phyloP scores from a whole-genome alignment of 2,888 invertebrate genomes.

The Noctuana brunneofusca region DNA sequence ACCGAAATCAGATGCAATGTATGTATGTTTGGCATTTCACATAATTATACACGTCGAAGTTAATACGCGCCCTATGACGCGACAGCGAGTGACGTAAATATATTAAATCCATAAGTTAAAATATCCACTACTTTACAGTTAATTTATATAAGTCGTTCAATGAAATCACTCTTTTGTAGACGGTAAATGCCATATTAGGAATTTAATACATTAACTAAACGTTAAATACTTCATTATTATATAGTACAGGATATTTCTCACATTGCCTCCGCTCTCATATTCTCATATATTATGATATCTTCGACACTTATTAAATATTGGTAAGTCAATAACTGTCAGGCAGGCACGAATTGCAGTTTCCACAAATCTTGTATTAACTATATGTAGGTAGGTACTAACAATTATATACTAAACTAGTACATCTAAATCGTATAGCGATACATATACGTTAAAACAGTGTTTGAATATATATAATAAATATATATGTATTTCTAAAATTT shows the following conservation, averaged over 20 bases:
- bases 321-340: slow-evolving; percentile 55
- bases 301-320: slow-evolving; percentile 58
- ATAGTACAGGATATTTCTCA: slow-evolving; percentile 54
- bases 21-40: slow-evolving; percentile 70
- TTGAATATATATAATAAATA: slow-evolving; percentile 52
- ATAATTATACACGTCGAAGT: slow-evolving; percentile 52
- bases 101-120: slow-evolving; percentile 62
- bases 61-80: slow-evolving; percentile 41
- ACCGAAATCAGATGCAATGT: slow-evolving; percentile 56
- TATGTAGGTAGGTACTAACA: slow-evolving; percentile 41
- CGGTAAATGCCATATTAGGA: slow-evolving; percentile 82
- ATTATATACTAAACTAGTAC: slow-evolving; percentile 59
- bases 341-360: slow-evolving; percentile 63
- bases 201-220: slow-evolving; percentile 70
- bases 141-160: slow-evolving; percentile 70
- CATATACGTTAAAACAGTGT: slow-evolving; percentile 73
- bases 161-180: slow-evolving; percentile 77
- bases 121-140: slow-evolving; percentile 63
- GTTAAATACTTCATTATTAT: slow-evolving; percentile 56
- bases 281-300: background rate
- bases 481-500: slow-evolving; percentile 68
- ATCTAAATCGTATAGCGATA: slow-evolving; percentile 71
- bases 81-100: slow-evolving; percentile 38
- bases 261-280: slow-evolving; percentile 48
- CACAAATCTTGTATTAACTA: slow-evolving; percentile 54